A percentile compares a stretch with the other conserved stretches of the same genome.
Evolutionary conservation across 2,888 invertebrate genomes (phyloP).

Genomic region (Aspidapion aeneum): DNA sequence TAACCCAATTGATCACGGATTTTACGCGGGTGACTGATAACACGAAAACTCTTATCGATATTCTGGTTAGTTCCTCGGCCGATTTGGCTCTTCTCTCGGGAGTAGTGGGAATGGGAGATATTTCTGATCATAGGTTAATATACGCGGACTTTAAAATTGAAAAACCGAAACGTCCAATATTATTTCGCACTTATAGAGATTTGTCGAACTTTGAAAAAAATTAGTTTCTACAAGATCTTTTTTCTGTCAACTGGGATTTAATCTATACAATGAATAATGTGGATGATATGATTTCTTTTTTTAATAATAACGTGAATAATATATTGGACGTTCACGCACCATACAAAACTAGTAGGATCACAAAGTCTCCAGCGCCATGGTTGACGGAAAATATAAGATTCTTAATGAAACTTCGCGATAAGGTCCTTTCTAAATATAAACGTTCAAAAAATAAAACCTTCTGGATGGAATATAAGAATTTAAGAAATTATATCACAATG

Average conservation of each 20-base stretch:
- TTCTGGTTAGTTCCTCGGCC: not conserved
- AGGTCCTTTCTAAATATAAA: not conserved
- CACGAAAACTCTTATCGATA: not conserved
- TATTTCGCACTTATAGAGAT: no score
- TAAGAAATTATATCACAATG: not conserved
- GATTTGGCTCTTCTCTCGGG: not conserved
- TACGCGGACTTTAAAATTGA: no score
- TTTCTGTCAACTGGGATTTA: not conserved
- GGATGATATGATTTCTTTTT: not conserved
- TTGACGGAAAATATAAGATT: not conserved
- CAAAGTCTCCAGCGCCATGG: not conserved
- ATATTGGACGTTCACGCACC: not conserved
- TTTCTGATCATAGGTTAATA: not conserved
- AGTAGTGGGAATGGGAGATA: not conserved
- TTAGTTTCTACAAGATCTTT: not conserved
- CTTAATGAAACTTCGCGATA: not conserved
- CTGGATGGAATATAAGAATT: not conserved
- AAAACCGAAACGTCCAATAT: no score
- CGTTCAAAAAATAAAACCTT: not conserved
- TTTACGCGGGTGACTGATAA: not conserved
- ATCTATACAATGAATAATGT: not conserved
- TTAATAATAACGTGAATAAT: not conserved
- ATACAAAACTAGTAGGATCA: not conserved
- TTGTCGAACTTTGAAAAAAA: not conserved
- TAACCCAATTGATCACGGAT: no score